Conservation (phyloP, 2,888 invertebrate species). For the Pantelozetes paolii region DNA sequence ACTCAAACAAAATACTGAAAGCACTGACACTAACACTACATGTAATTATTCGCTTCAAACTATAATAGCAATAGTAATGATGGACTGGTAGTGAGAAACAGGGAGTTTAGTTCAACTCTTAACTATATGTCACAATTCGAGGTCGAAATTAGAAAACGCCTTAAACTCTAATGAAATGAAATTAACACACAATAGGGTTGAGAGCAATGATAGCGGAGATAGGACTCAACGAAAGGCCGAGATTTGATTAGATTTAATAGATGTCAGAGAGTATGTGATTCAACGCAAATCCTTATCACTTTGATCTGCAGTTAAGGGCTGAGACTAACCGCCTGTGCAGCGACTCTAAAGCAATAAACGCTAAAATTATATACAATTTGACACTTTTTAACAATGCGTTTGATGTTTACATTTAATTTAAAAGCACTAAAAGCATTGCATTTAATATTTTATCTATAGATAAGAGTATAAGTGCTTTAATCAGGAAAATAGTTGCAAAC, state of each 20-base stretch:
- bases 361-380: not conserved
- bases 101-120: not conserved
- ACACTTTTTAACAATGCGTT: not conserved
- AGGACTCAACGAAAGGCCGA: too few species aligned
- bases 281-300: constrained; percentile 6
- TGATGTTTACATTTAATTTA: not conserved
- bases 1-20: not conserved
- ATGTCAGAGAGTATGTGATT: too few species aligned
- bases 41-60: not conserved
- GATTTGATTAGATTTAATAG: too few species aligned
- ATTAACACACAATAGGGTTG: constrained; percentile 18
- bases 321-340: not conserved
- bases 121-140: not conserved
- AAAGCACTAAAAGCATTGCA: not conserved
- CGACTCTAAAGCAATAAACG: not conserved
- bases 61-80: not conserved
- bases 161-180: not conserved
- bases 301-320: not conserved
- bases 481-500: too few species aligned
- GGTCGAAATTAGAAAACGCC: not conserved
- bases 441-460: not conserved
- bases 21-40: not conserved
- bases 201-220: too few species aligned
- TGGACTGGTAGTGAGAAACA: not conserved
- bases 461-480: too few species aligned